These are phyloP conservation scores for Condylostylus longicornis DNA, from an alignment of 1,140 invertebrate species.

Conservation along the genomic window DNA sequence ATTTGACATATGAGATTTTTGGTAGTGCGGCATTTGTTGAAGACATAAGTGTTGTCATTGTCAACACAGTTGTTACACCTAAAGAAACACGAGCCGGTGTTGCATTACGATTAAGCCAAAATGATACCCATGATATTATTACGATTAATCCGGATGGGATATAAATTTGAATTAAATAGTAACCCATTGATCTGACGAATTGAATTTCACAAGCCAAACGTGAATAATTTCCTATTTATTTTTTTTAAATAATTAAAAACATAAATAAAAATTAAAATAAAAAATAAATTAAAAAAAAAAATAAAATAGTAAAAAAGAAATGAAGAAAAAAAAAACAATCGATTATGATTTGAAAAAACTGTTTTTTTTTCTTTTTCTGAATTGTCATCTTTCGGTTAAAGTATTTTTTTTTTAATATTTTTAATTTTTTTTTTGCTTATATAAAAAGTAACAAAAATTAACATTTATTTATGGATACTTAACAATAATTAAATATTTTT, in stretches of 20 bases:
- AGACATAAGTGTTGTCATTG: constrained; percentile 98
- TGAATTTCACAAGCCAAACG: constrained; percentile 93
- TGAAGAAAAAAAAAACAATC: neutral
- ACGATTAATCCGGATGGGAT: constrained; percentile 97
- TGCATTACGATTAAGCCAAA: constrained; percentile 84
- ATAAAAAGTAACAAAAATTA: too few species aligned
- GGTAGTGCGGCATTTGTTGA: constrained; percentile 94
- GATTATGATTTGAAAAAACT: too few species aligned
- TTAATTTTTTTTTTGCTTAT: too few species aligned
- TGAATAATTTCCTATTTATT: constrained; percentile 98
- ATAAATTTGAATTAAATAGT: constrained; percentile 99
- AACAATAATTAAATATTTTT: too few species aligned
- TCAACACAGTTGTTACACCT: constrained; percentile 93
- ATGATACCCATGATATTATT: constrained; percentile 97
- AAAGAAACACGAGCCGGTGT: constrained; percentile 91
- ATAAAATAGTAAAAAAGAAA: too few species aligned
- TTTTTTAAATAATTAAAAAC: too few species aligned
- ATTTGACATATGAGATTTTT: constrained; percentile 97
- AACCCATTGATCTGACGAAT: constrained; percentile 95
- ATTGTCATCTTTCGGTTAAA: too few species aligned
- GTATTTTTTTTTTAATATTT: too few species aligned
- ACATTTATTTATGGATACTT: too few species aligned
- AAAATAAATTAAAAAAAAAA: too few species aligned
- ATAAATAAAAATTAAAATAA: too few species aligned
- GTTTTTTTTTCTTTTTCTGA: too few species aligned